A percentile compares a stretch with the other conserved stretches of the same genome.
Conservation (phyloP, 2,888 invertebrate genomes). For the Capitulum mitella region DNA sequence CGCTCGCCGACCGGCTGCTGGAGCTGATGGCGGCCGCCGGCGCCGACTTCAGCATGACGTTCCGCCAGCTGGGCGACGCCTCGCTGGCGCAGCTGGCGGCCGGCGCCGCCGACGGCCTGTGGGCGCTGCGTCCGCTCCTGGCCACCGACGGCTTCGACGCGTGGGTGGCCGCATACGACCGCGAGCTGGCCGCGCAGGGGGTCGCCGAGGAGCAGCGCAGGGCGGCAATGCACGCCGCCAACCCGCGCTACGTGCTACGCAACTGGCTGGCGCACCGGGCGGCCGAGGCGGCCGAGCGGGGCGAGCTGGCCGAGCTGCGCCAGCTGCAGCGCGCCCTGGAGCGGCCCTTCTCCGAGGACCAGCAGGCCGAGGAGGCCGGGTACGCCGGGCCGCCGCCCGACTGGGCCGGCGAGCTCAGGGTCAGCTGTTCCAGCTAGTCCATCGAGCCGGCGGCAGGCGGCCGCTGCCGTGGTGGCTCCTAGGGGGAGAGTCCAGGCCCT, state of each 20-base stretch:
- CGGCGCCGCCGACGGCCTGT: constrained; percentile 42
- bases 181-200: constrained; percentile 46
- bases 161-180: constrained; percentile 50
- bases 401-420: constrained; percentile 50
- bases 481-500: too few relatives aligned
- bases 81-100: constrained; percentile 42
- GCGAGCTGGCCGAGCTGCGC: constrained; percentile 51
- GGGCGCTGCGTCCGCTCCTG: constrained; percentile 49
- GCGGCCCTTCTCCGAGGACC: constrained; percentile 51
- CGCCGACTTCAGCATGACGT: constrained; percentile 55
- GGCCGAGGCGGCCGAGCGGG: constrained; percentile 53
- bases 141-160: constrained; percentile 48
- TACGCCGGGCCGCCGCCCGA: constrained; percentile 51
- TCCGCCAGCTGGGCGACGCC: constrained; percentile 53
- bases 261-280: constrained; percentile 60
- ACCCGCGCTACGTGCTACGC: constrained; percentile 54
- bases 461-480: too few relatives aligned
- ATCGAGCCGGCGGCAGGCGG: too few relatives aligned
- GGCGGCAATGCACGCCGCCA: constrained; percentile 46
- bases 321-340: constrained; percentile 51
- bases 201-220: constrained; percentile 48
- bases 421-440: constrained; percentile 50
- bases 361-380: constrained; percentile 49
- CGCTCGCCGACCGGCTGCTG: constrained; percentile 43
- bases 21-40: constrained; percentile 58